phyloP scores from a whole-genome alignment of 2,888 invertebrate species.

The Macrosiphum euphorbiae region DNA sequence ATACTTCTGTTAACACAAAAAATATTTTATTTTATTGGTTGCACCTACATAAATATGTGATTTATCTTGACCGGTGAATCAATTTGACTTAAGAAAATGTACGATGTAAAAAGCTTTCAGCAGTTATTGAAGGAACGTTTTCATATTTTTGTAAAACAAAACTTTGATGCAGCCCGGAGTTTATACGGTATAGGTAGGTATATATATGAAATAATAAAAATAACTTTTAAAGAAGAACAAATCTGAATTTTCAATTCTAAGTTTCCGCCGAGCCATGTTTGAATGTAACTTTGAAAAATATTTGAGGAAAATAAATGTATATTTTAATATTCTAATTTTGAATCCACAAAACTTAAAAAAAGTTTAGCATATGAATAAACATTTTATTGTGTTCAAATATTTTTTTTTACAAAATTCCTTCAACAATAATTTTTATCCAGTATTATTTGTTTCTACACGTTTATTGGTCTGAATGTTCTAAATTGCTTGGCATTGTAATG shows the following conservation, averaged over 20 bases:
- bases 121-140: constrained; percentile 43
- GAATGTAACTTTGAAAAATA: constrained; percentile 20
- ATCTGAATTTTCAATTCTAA: constrained; percentile 52
- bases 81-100: constrained; percentile 48
- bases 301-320: constrained; percentile 10
- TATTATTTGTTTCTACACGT: not conserved
- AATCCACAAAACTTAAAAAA: constrained; percentile 18
- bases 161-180: constrained; percentile 34
- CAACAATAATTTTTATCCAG: not conserved
- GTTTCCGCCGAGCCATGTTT: not conserved
- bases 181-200: constrained; percentile 2
- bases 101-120: constrained; percentile 39
- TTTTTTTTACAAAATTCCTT: not conserved
- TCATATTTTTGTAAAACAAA: constrained; percentile 50
- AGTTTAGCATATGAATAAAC: constrained; percentile 40
- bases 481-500: not conserved
- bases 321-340: constrained; percentile 41
- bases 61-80: constrained; percentile 33
- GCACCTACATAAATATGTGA: not conserved
- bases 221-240: constrained; percentile 49
- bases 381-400: constrained; percentile 25
- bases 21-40: not conserved
- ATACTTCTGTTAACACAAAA: not conserved
- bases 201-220: constrained; percentile 31
- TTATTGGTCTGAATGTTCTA: not conserved